These are phyloP conservation scores for Agonopterix subpropinquella DNA, from an alignment of 2,888 invertebrate genomes.

Conservation along the genomic window DNA sequence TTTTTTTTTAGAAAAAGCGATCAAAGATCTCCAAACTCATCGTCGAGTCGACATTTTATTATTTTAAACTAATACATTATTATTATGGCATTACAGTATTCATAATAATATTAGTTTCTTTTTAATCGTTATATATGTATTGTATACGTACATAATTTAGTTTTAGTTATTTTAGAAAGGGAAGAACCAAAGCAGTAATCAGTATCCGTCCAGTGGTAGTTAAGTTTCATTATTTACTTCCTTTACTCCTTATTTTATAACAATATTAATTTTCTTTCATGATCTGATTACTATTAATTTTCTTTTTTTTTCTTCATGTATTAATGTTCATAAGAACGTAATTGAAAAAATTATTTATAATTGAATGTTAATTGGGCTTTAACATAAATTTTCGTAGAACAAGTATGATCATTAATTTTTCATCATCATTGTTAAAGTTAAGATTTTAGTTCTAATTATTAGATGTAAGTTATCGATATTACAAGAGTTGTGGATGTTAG, in stretches of 20 bases:
- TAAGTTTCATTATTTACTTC: conserved; percentile 36
- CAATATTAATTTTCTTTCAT: not conserved
- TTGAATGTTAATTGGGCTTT: not conserved
- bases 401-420: conserved; percentile 26
- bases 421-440: conserved; percentile 20
- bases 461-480: conserved; percentile 4
- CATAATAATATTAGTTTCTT: too few relatives aligned
- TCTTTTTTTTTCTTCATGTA: not conserved
- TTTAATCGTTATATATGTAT: not conserved
- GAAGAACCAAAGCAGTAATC: conserved; percentile 71
- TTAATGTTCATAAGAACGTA: not conserved
- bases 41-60: too few relatives aligned
- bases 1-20: too few relatives aligned
- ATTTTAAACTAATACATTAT: too few relatives aligned
- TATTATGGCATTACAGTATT: too few relatives aligned
- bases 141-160: not conserved
- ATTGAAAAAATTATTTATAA: not conserved
- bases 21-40: too few relatives aligned
- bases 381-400: not conserved
- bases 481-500: conserved; percentile 3
- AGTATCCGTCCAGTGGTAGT: conserved; percentile 74
- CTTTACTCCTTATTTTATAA: not conserved
- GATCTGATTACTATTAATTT: conserved; percentile 2
- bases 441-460: conserved; percentile 4
- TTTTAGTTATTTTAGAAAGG: conserved; percentile 24